Base-by-base conservation (phyloP, 1,140 invertebrate genomes). In the Drosophila miranda region DNA sequence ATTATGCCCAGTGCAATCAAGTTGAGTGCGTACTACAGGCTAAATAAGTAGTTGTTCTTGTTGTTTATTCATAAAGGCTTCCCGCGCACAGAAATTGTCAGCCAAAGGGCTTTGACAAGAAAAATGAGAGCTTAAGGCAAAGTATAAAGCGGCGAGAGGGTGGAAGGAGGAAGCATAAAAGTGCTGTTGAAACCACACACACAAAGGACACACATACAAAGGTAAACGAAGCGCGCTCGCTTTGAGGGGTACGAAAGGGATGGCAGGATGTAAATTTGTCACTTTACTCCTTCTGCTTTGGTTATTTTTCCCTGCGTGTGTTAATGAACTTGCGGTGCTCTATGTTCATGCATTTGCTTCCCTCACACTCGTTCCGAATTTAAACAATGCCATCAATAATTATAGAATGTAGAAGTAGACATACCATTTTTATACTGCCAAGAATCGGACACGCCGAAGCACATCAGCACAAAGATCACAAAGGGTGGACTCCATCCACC, bases 1-100 rank as follows among this genome's bases (percentile, higher is more conserved):
- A 80, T 80, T 80, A 80, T 76, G 77, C 73, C 46, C 73, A 75
- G 73, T 80, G 78, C 72, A 80, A 80, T 80, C 77, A 81, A 80
- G 77, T 80, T 75, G 60, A 80, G 78, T 81, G 72, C 71, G 69
- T 80, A 67, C 77, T 80, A 80, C 59, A 80, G 77, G 66, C 71
- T 66, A 80, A 80, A 78, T 78, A 73, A 66, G 75, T 77, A 71
- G 75, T 78, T 54, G 62, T 34, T 44, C 30, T 44, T 52, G 59
- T 63, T 76, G 64, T 78, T 79, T 49, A 59, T 60, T 69, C 70
- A 74, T 75, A 75, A 75, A 75, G 75, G 71, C 71, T 58, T 57
- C 73, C 34, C 11, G 66, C 51, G 54, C 60, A 50, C 54, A 57
- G 62, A 75, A 75, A 75, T 75, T 75, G 72, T 75, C 72, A 75